Base-by-base conservation (phyloP, 2,888 invertebrate species). In the Sarcophaga caerulescens region DNA sequence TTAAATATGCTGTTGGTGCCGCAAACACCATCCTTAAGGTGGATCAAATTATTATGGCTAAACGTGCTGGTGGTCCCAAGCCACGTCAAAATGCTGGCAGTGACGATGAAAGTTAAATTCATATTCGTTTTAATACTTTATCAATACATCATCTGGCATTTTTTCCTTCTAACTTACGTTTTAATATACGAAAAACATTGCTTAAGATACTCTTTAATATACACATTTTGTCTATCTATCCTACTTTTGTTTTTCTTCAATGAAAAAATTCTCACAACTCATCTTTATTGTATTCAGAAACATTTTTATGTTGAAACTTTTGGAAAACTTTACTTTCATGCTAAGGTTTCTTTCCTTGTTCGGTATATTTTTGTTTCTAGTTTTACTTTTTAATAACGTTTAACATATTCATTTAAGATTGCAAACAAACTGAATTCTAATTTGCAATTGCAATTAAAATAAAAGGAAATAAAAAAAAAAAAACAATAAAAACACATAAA, bases 1-100 rank as follows among this genome's bases (percentile, higher is more conserved):
- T 99, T 78, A 98, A 99, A 93, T 98, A 99, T 94, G 99, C 99
- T 0, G 97, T 98, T 0, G 96, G 97, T 86, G 98, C 98, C 1
- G 98, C 99, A 0, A 95, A 96, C 85, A 99, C 99, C 0, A 97
- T 99, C 88, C 94, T 99, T 45, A 96, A 97, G 92, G 98, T 99
- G 44, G 98, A 99, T 94, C 98, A 99, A 94, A 99, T 99, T 89
- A 99, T 99, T 88, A 99, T 99, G 99, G 98, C 99, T 0, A 99
- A 99, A 94, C 95, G 97, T 90, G 98, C 99, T 19, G 99, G 99
- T 68, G 99, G 99, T 66, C 99, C 99, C 0, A 99, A 98, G 93
- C 95, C 97, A 2, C 95, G 95, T 90, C 95, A 95, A 85, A 95
- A 94, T 11, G 94, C 93, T 35, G 94, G 93, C 85, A 95, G 96